Percentiles rank a stretch among this genome's conserved stretches.
phyloP scores from a whole-genome alignment of 2,113 vertebrate species.

The Gopherus flavomarginatus region DNA sequence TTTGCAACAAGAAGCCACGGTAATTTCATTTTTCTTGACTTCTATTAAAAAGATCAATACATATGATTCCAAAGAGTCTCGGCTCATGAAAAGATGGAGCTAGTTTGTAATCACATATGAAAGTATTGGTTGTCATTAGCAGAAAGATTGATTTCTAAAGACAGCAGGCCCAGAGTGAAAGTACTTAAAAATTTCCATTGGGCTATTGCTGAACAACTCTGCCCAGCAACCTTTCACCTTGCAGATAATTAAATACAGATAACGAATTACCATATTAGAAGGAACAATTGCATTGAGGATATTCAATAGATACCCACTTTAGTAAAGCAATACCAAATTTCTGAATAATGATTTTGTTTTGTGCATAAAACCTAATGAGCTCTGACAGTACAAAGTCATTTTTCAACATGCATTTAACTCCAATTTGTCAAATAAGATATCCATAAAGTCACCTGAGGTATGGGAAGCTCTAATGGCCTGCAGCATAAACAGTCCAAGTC shows the following conservation, averaged over 20 bases:
- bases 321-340: conserved; percentile 70
- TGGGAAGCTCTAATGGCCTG: conserved; percentile 26
- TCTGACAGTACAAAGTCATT: conserved; percentile 51
- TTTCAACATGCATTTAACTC: conserved; percentile 44
- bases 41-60: conserved; percentile 93
- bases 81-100: conserved; percentile 87
- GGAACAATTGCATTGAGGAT: conserved; percentile 72
- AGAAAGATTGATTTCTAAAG: conserved; percentile 83
- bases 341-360: conserved; percentile 74
- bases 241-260: conserved; percentile 83
- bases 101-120: conserved; percentile 88
- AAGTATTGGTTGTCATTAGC: conserved; percentile 90
- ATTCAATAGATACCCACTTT: conserved; percentile 73
- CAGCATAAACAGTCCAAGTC: not conserved
- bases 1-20: conserved; percentile 82
- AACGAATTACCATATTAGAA: conserved; percentile 82
- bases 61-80: conserved; percentile 90
- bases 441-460: conserved; percentile 41
- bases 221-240: conserved; percentile 83
- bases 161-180: conserved; percentile 75
- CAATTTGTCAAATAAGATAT: conserved; percentile 23
- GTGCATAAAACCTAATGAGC: conserved; percentile 66
- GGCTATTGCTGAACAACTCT: conserved; percentile 70
- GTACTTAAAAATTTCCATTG: conserved; percentile 80
- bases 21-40: conserved; percentile 93